phyloP scores from a whole-genome alignment of 1,140 invertebrate species.

The Diorhabda sublineata region DNA sequence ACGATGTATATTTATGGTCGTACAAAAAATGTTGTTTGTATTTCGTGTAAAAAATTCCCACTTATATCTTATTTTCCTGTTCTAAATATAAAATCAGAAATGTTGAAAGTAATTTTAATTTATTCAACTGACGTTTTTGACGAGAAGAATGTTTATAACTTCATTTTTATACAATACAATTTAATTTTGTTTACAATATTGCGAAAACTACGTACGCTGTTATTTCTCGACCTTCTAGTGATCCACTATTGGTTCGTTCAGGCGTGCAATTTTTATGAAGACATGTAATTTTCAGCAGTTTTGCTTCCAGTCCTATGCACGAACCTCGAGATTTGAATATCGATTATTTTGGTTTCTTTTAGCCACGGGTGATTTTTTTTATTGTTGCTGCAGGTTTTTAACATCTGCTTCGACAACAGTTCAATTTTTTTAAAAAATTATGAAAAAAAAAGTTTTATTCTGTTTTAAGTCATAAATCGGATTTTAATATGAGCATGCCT shows the following conservation, averaged over 20 bases:
- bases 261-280: constrained; percentile 13
- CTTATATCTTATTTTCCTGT: too few species aligned
- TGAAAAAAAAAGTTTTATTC: background rate
- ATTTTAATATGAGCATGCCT: background rate
- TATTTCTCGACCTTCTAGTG: background rate
- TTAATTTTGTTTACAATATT: too few species aligned
- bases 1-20: too few species aligned
- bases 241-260: constrained; percentile 15
- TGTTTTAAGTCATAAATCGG: background rate
- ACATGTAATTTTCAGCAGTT: constrained; percentile 17
- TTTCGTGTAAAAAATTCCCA: too few species aligned
- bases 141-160: too few species aligned
- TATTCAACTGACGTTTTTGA: too few species aligned
- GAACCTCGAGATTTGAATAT: constrained; percentile 17
- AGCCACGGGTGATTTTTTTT: constrained; percentile 16
- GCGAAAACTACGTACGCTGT: too few species aligned
- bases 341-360: constrained; percentile 17
- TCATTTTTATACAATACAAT: too few species aligned
- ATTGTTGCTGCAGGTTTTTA: background rate
- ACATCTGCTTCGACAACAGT: background rate
- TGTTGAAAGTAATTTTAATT: too few species aligned
- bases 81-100: too few species aligned
- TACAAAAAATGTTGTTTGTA: too few species aligned
- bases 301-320: constrained; percentile 6
- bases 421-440: background rate